Percentiles rank a stretch among this genome's conserved stretches.
These are phyloP conservation scores for Caranx melampygus DNA, from an alignment of 2,113 vertebrate species.

Conservation along the genomic window DNA sequence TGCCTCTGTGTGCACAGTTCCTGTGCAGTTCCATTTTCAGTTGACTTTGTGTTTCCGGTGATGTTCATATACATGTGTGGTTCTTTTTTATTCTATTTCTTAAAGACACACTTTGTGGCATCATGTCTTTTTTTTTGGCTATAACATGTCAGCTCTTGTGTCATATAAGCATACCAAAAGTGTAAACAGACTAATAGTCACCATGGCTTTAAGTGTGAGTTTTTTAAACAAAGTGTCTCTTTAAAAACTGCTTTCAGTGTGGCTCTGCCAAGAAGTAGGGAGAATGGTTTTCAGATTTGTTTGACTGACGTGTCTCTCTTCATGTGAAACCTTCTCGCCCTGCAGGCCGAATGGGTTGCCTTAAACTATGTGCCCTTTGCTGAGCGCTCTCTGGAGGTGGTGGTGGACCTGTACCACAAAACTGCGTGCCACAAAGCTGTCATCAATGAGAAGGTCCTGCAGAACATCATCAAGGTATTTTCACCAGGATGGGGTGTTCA, in stretches of 20 bases:
- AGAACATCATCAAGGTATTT: slow-evolving; percentile 95
- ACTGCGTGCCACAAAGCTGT: slow-evolving; percentile 99
- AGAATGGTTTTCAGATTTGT: background rate
- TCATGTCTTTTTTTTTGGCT: slow-evolving; percentile 31
- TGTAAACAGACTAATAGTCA: slow-evolving; percentile 14
- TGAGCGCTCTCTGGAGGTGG: slow-evolving; percentile 95
- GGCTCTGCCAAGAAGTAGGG: background rate
- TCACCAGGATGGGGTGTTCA: background rate
- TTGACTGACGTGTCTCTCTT: slow-evolving; percentile 7
- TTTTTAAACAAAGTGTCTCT: slow-evolving; percentile 70
- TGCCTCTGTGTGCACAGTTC: slow-evolving; percentile 64
- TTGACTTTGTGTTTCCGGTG: slow-evolving; percentile 60
- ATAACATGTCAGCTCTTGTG: slow-evolving; percentile 10
- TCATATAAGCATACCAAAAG: slow-evolving; percentile 12
- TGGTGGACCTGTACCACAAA: slow-evolving; percentile 98
- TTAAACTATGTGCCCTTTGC: slow-evolving; percentile 99
- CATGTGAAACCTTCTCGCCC: slow-evolving; percentile 35
- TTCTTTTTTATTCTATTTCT: slow-evolving; percentile 69
- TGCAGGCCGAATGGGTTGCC: slow-evolving; percentile 98
- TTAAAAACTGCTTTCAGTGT: slow-evolving; percentile 65
- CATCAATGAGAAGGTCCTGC: slow-evolving; percentile 95
- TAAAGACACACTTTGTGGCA: slow-evolving; percentile 73
- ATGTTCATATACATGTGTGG: slow-evolving; percentile 47
- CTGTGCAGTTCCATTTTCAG: slow-evolving; percentile 54
- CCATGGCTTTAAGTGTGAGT: background rate